Conservation (phyloP, 1,140 invertebrate genomes). For the Drosophila parvula region DNA sequence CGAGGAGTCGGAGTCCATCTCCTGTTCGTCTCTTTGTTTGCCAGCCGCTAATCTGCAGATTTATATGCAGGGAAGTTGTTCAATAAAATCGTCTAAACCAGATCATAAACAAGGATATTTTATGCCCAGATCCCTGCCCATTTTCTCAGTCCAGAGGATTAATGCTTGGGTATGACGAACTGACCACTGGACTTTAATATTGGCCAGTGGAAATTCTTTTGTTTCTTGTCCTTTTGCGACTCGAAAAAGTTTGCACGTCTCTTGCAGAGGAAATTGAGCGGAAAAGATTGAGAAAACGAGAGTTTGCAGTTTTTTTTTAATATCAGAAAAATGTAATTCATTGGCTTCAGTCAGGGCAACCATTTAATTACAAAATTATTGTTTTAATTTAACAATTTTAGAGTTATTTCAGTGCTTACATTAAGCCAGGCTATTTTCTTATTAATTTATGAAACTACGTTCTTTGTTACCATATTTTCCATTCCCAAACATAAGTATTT, state of each 20-base stretch:
- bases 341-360: background rate
- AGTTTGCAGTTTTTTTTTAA: background rate
- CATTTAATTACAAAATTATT: background rate
- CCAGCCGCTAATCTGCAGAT: slow-evolving; percentile 77
- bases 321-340: background rate
- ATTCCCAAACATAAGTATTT: background rate
- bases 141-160: slow-evolving; percentile 62
- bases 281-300: slow-evolving; percentile 29
- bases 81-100: slow-evolving; percentile 83
- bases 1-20: slow-evolving; percentile 17
- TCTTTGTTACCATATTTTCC: no score
- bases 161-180: slow-evolving; percentile 30
- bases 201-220: slow-evolving; percentile 27
- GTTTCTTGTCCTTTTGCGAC: slow-evolving; percentile 20
- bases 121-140: slow-evolving; percentile 58
- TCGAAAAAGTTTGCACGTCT: slow-evolving; percentile 52
- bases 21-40: slow-evolving; percentile 38
- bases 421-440: background rate
- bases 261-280: slow-evolving; percentile 53
- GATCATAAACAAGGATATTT: slow-evolving; percentile 83
- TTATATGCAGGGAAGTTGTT: slow-evolving; percentile 84
- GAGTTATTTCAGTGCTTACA: background rate
- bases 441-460: background rate
- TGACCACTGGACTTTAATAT: slow-evolving; percentile 45
- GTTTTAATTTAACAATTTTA: no score